These are phyloP conservation scores for Antheraea mylitta DNA, from an alignment of 1,140 invertebrate genomes.

Conservation along the genomic window DNA sequence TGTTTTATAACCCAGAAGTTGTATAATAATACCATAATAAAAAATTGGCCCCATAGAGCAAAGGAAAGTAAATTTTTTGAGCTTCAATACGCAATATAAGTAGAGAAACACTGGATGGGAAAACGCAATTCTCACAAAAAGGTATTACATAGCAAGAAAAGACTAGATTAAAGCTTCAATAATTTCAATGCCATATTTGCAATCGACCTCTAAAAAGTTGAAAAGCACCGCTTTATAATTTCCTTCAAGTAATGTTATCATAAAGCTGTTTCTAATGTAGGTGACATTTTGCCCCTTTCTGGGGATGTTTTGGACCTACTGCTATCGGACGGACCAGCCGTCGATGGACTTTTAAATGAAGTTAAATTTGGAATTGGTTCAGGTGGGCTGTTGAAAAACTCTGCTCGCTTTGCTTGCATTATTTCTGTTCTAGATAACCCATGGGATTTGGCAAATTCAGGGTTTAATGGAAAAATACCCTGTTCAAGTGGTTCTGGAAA, in stretches of 20 bases:
- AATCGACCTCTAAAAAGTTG: slow-evolving; percentile 35
- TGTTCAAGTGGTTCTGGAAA: slow-evolving; percentile 44
- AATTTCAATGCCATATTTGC: slow-evolving; percentile 59
- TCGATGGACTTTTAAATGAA: slow-evolving; percentile 55
- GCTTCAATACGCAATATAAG: slow-evolving; percentile 37
- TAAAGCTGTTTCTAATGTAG: slow-evolving; percentile 81
- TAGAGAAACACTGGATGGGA: slow-evolving; percentile 47
- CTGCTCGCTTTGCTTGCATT: slow-evolving; percentile 78
- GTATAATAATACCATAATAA: slow-evolving; percentile 49
- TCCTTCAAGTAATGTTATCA: slow-evolving; percentile 54
- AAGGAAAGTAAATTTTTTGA: slow-evolving; percentile 44
- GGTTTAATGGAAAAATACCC: slow-evolving; percentile 57
- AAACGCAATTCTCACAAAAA: slow-evolving; percentile 46
- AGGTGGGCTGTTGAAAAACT: slow-evolving; percentile 75
- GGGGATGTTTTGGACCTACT: slow-evolving; percentile 52
- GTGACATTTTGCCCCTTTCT: slow-evolving; percentile 58
- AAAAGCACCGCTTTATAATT: slow-evolving; percentile 53
- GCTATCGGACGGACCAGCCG: slow-evolving; percentile 28
- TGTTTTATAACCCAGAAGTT: slow-evolving; percentile 46
- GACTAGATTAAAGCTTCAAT: slow-evolving; percentile 77
- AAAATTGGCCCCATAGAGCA: slow-evolving; percentile 69
- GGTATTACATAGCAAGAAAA: slow-evolving; percentile 65
- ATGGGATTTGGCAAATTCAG: slow-evolving; percentile 47
- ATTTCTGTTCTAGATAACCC: slow-evolving; percentile 70
- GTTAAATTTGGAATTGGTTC: slow-evolving; percentile 56